Base-by-base conservation (phyloP, 2,888 invertebrate genomes). In the Drosophila nr. fundita region DNA sequence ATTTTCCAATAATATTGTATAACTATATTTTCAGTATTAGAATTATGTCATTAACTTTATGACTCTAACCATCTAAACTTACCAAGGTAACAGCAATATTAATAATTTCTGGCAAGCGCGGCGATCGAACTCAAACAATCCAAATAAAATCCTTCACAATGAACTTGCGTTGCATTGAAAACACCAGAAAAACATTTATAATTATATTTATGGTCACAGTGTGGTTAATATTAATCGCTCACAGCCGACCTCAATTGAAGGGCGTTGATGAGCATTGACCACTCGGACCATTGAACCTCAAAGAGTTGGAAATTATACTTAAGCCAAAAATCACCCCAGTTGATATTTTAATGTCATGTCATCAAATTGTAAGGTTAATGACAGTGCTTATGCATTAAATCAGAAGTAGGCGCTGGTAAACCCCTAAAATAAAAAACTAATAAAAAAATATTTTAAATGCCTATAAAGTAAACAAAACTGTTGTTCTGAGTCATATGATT, bases 361-460 rank as follows among this genome's bases (percentile, higher is more conserved):
- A 78, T 87, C 60, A 82, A 85, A 73, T 75, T 77, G 75, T 80
- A 81, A 82, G 81, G 87, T 85, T 87, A 85, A 87, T 87, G 88
- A 81, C 81, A 80, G 71, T 85, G 81, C 68, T 76, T 75, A 80
- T 49, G 40, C 49, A 66, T 62, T 24, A 49, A 52, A 68, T 48
- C 57, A 60, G 27, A 53, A 38, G 54, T 42, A 30, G 59, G 53
- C 24, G 11, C 13, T 57, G 71, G 78, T 80, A 60, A 82, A 74
- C 70, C 82, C 80, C 80, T 48, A 50, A 76, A 29, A 55, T 13
- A 60, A 54, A 58, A 38, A 21, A 49, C 21, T 8, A n/a, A 30
- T 11, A 4, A n/a, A n/a, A 0, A 15, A 32, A 34, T 36, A 52
- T 67, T 66, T 61, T 53, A 24, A 61, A 68, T 65, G 32, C 32